These are phyloP conservation scores for Exaiptasia diaphana DNA, from an alignment of 64 coral and sea anemone species.

Conservation along the genomic window DNA sequence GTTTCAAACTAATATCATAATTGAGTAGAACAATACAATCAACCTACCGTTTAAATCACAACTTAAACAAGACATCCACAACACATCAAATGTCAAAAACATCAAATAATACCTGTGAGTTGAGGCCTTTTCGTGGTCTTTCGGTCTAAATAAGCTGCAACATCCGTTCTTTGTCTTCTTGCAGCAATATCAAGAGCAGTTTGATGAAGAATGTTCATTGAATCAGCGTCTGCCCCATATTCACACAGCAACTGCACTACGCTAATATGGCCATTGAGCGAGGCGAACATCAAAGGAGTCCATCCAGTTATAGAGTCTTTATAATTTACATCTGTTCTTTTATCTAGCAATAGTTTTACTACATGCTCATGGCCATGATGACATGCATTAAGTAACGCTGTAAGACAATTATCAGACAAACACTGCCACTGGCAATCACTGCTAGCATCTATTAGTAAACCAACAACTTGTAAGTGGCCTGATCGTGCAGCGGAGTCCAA, in stretches of 20 bases:
- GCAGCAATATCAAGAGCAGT: constrained; percentile 78
- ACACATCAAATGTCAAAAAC: no score
- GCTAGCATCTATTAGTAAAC: constrained; percentile 57
- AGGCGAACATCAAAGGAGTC: constrained; percentile 87
- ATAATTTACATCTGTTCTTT: constrained; percentile 75
- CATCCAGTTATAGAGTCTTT: constrained; percentile 64
- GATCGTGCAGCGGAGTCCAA: constrained; percentile 78
- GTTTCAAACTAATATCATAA: no score
- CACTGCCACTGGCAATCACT: constrained; percentile 19
- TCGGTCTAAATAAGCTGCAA: constrained; percentile 63
- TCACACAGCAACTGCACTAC: constrained; percentile 72
- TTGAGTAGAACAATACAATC: no score
- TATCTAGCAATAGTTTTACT: constrained; percentile 57
- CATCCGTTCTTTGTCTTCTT: constrained; percentile 63
- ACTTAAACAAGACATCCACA: no score
- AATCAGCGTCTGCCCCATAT: constrained; percentile 68
- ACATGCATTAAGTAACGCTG: constrained; percentile 63
- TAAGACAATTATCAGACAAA: neutral
- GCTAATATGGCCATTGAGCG: constrained; percentile 73
- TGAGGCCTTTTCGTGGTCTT: constrained; percentile 66
- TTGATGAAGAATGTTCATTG: constrained; percentile 60
- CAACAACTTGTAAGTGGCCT: constrained; percentile 66
- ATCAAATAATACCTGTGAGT: constrained; percentile 68
- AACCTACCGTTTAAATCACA: no score
- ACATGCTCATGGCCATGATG: constrained; percentile 89